A percentile compares a stretch with the other conserved stretches of the same genome.
Conservation (phyloP, 2,888 invertebrate genomes). For the Tethea ocularis region DNA sequence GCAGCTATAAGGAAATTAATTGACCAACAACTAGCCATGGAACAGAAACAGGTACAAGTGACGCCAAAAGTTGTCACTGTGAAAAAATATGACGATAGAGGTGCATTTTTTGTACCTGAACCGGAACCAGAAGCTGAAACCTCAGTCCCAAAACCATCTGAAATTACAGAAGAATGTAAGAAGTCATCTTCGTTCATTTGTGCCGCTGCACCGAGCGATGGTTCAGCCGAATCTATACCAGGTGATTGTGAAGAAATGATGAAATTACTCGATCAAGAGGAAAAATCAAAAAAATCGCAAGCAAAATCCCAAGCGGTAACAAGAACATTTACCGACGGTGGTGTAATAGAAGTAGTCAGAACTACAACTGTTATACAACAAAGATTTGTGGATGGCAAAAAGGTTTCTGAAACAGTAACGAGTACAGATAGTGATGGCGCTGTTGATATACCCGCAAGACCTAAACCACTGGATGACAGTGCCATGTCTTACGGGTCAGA, state of each 20-base stretch:
- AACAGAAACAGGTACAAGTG: slow-evolving; percentile 68
- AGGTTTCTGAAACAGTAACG: slow-evolving; percentile 73
- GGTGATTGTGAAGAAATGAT: slow-evolving; percentile 85
- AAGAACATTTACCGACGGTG: slow-evolving; percentile 59
- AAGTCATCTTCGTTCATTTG: slow-evolving; percentile 74
- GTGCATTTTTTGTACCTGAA: slow-evolving; percentile 77
- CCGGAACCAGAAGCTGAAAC: slow-evolving; percentile 56
- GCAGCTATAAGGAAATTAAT: slow-evolving; percentile 77
- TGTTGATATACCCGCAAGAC: slow-evolving; percentile 72
- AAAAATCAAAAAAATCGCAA: slow-evolving; percentile 51
- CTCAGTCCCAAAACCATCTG: slow-evolving; percentile 42
- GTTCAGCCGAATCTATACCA: slow-evolving; percentile 79
- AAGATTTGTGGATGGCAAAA: slow-evolving; percentile 76
- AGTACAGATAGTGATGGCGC: slow-evolving; percentile 73
- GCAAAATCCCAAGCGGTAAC: slow-evolving; percentile 32
- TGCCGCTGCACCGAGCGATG: slow-evolving; percentile 76
- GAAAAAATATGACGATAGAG: slow-evolving; percentile 76
- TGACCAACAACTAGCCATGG: slow-evolving; percentile 78
- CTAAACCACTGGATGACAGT: slow-evolving; percentile 64
- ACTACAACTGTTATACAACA: slow-evolving; percentile 78
- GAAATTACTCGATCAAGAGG: slow-evolving; percentile 83
- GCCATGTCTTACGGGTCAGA: slow-evolving; percentile 77
- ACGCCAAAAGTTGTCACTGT: slow-evolving; percentile 74
- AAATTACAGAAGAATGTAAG: slow-evolving; percentile 70
- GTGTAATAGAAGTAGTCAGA: slow-evolving; percentile 70